Evolutionary conservation across 2,797 vertebrate genomes (phyloP).

Genomic region (Mus spretus): DNA sequence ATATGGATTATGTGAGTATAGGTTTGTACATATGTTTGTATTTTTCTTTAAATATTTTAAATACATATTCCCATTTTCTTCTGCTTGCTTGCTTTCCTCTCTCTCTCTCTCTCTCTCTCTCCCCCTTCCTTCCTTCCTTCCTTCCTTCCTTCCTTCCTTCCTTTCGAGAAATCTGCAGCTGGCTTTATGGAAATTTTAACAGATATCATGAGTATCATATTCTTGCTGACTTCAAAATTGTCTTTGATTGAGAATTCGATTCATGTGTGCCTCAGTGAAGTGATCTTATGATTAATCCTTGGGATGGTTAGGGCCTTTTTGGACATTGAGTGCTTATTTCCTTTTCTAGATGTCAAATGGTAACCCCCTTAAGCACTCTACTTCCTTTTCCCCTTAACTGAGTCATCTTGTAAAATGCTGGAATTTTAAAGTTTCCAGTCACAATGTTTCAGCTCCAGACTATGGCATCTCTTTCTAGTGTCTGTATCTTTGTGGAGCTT

Average conservation of each 20-base stretch:
- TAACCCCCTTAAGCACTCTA: not conserved
- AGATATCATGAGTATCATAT: not conserved
- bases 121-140: fast-evolving
- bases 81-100: too few relatives aligned
- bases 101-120: too few relatives aligned
- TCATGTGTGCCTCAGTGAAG: not conserved
- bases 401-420: not conserved
- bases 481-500: not conserved
- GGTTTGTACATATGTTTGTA: not conserved
- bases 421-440: not conserved
- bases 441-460: not conserved
- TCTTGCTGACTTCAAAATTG: not conserved
- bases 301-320: not conserved
- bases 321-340: not conserved
- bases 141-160: fast-evolving
- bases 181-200: not conserved
- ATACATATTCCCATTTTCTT: not conserved
- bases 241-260: not conserved
- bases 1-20: not conserved
- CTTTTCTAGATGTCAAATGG: not conserved
- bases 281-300: not conserved
- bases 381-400: not conserved
- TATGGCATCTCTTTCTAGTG: not conserved
- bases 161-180: not conserved
- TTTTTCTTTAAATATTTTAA: not conserved